phyloP scores from a whole-genome alignment of 37 sponge, comb jelly and placozoan species.

The Aplysina aerophoba region DNA sequence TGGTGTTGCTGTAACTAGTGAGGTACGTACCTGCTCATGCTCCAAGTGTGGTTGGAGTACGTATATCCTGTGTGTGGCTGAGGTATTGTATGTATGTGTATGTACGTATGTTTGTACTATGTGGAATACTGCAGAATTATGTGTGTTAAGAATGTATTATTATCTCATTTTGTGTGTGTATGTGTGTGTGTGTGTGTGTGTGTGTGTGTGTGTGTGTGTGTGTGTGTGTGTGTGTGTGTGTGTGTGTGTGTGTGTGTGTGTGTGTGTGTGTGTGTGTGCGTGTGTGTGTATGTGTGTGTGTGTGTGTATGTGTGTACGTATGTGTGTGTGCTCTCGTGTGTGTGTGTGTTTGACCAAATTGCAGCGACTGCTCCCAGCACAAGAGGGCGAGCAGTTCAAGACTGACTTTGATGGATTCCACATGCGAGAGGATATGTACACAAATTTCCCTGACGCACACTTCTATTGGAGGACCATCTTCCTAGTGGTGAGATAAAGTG shows the following conservation, averaged over 20 bases:
- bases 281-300: slow-evolving; percentile 1
- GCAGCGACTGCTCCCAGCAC: background rate
- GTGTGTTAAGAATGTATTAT: too few relatives aligned
- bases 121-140: too few relatives aligned
- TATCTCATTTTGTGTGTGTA: too few relatives aligned
- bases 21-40: too few relatives aligned
- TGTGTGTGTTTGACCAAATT: too few relatives aligned
- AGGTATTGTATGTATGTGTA: too few relatives aligned
- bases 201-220: background rate
- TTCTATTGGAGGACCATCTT: slow-evolving; percentile 69
- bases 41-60: too few relatives aligned
- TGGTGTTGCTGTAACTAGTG: too few relatives aligned
- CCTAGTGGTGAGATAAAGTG: slow-evolving; percentile 57
- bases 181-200: too few relatives aligned
- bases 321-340: background rate
- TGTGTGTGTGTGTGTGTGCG: slow-evolving; percentile 21
- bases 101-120: too few relatives aligned
- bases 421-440: slow-evolving; percentile 52
- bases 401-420: slow-evolving; percentile 58
- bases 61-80: too few relatives aligned
- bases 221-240: background rate
- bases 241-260: background rate
- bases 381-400: slow-evolving; percentile 28
- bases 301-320: background rate
- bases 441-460: slow-evolving; percentile 66